Base-by-base conservation (phyloP, 2,888 invertebrate genomes). In the Trisateles emortualis region DNA sequence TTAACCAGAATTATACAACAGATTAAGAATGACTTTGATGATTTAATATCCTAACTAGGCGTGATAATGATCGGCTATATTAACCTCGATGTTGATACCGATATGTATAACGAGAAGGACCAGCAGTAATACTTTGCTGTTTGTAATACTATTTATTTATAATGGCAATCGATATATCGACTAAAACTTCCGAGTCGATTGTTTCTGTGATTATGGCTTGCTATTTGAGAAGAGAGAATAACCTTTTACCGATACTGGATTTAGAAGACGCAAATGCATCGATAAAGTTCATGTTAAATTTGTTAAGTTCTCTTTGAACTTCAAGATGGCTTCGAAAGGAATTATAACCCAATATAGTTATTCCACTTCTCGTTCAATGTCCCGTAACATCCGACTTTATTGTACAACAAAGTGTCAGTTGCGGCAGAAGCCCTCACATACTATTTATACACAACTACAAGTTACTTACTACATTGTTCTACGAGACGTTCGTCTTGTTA, bases 401-500 rank as follows among this genome's bases (percentile, higher is more conserved):
- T 72, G 45, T 5, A 10, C 32, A 61, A 71, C 64, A 72, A 68
- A 68, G 64, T 55, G 35, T 55, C 53, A 53, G 70, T 71, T 47
- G 47, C 59, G 59, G 58, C 47, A 54, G 47, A 63, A 52, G 46
- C 43, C 49, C 45, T 66, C 54, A 63, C 40, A 64, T 54, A 52
- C 61, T 63, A 65, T 64, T 46, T 55, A 65, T 63, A 68, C 65
- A 68, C 54, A 68, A 56, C 68, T 70, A 52, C 44, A 36, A 32
- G 30, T 33, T 56, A 69, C 47, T 45, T 40, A 13, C 64, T 68
- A 68, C 40, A 53, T 57, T 62, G 52, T 60, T 58, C 58, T 70
- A 87, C 32, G 86, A 87, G 55, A 88, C 81, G 64, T 89, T 83
- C 13, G 83, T 75, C 54, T 83, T 80, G 59, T 84, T 87, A 41